Conservation (phyloP, 2,113 vertebrate species). For the Pteruthius melanotis region DNA sequence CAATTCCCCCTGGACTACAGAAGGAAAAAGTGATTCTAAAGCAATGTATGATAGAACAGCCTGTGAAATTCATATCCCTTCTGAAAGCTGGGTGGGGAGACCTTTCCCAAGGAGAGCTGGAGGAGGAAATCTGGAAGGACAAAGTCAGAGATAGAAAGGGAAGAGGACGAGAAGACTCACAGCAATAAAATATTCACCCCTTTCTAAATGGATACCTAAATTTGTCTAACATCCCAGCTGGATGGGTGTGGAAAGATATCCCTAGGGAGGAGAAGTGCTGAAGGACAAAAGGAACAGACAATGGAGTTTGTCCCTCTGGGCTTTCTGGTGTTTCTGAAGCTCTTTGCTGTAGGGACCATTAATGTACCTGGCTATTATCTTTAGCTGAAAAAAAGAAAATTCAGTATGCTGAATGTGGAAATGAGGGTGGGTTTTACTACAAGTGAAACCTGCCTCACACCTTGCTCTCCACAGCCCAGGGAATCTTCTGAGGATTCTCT, state of each 20-base stretch:
- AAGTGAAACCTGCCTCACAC: not conserved
- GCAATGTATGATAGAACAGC: not conserved
- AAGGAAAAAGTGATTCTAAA: not conserved
- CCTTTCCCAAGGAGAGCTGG: not conserved
- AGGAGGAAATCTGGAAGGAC: not conserved
- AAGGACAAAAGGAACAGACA: not conserved
- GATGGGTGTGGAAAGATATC: not conserved
- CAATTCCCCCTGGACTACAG: not conserved
- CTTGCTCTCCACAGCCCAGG: not conserved
- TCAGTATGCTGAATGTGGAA: not conserved
- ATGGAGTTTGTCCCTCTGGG: not conserved
- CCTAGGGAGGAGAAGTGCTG: not conserved
- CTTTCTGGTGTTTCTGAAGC: not conserved
- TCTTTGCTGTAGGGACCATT: not conserved
- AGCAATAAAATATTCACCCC: not conserved
- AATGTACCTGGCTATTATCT: not conserved
- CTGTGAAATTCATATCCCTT: not conserved
- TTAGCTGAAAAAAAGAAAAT: not conserved
- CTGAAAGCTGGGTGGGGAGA: not conserved
- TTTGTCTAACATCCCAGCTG: fast-evolving
- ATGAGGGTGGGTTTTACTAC: not conserved
- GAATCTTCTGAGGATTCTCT: not conserved
- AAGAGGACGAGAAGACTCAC: not conserved
- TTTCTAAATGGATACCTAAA: not conserved
- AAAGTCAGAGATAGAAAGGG: not conserved